Base-by-base conservation (phyloP, 2,797 vertebrate genomes). In the Trachurus trachurus region DNA sequence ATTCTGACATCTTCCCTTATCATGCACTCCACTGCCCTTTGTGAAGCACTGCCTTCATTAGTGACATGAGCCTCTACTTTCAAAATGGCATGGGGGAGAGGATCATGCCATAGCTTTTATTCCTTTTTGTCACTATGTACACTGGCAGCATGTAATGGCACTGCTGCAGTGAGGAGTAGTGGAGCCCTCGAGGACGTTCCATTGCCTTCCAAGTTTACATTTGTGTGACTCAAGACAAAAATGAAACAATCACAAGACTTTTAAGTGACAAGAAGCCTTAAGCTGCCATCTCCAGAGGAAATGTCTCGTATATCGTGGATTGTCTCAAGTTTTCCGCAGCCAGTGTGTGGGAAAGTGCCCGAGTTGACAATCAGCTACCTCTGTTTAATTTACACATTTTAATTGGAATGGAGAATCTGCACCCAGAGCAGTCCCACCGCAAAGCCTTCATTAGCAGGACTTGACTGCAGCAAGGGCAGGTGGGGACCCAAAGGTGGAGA, bases 301-400 rank as follows among this genome's bases (percentile, higher is more conserved):
- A 50, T 8, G 22, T 49, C 22, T 9, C 73, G 59, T 68, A 56
- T 29, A 42, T 19, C 59, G 22, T n/a, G n/a, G n/a, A 76, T 26
- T 15, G 13, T 63, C 53, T 70, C 60, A 19, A 64, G 31, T 79
- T 58, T 83, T 78, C 64, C 19, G 58, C 42, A 45, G 42, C 11
- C 8, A 4, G 22, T 66, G 53, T 66, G 70, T 76, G 64, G n/a
- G 37, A 81, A 58, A 76, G 71, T 49, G 76, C 72, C 80, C 73
- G 83, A 85, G 83, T 81, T 88, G 84, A 93, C 86, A 77, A 84
- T 90, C 82, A 84, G 85, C 83, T 80, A 70, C 73, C 76, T 87
- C 83, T 65, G 76, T 90, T 91, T 92, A 92, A 95, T 94, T 94
- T 92, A 92, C 92, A 94, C 92, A 85, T 94, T 96, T 94, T 95